Conservation (phyloP, 2,888 invertebrate genomes). For the Arrhopalites spinosus region DNA sequence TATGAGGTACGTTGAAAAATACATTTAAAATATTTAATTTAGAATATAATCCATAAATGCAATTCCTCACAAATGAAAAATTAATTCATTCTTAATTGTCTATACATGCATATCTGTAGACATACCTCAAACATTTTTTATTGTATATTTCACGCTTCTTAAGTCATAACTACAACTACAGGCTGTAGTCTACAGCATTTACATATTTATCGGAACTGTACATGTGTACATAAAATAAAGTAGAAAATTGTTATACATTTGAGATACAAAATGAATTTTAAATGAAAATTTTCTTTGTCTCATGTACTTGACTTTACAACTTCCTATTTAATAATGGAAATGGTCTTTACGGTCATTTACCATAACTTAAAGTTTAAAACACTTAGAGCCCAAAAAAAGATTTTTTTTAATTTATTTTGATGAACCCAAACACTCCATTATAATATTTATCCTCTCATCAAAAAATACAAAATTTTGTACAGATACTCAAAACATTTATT, state of each 20-base stretch:
- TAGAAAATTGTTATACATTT: not conserved
- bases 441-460: too few species aligned
- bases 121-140: not conserved
- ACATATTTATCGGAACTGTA: not conserved
- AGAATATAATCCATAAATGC: not conserved
- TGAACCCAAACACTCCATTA: too few species aligned
- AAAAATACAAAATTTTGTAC: not conserved
- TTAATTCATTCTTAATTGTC: not conserved
- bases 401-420: too few species aligned
- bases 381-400: too few species aligned
- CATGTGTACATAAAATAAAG: not conserved
- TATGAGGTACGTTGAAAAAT: not conserved
- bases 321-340: conserved; percentile 19
- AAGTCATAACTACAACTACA: too few species aligned
- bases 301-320: conserved; percentile 27
- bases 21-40: not conserved
- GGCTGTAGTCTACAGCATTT: too few species aligned
- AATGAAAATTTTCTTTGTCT: too few species aligned
- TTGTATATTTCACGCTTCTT: not conserved
- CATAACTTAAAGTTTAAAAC: too few species aligned
- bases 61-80: not conserved
- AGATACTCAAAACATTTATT: not conserved
- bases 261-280: not conserved
- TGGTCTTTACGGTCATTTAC: conserved; percentile 32
- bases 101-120: not conserved